A percentile compares a stretch with the other conserved stretches of the same genome.
These are phyloP conservation scores for Pomatostomus ruficeps DNA, from an alignment of 2,113 vertebrate species.

Conservation along the genomic window DNA sequence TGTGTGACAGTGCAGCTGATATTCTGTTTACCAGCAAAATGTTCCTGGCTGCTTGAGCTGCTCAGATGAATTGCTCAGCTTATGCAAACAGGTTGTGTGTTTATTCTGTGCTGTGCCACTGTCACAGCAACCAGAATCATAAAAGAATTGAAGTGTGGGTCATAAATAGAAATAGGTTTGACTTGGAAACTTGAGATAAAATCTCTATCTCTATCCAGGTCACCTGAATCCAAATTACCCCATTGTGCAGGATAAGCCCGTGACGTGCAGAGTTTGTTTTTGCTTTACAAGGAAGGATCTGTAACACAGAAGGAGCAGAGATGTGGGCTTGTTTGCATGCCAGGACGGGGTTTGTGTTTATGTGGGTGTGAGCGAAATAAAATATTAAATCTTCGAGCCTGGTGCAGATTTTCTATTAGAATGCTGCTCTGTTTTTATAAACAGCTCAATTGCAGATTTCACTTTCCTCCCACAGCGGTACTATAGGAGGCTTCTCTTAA, in stretches of 20 bases:
- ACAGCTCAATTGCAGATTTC: not conserved
- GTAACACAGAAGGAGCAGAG: not conserved
- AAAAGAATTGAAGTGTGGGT: conserved; percentile 23
- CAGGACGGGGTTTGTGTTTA: not conserved
- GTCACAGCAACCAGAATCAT: conserved; percentile 12
- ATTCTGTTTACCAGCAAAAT: conserved; percentile 9
- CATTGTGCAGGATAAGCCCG: not conserved
- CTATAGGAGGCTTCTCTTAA: not conserved
- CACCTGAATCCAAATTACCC: not conserved
- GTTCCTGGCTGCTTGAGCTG: not conserved
- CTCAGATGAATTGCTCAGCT: conserved; percentile 42
- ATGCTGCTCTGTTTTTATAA: not conserved
- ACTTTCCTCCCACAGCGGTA: not conserved
- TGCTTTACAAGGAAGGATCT: not conserved
- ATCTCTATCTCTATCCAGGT: not conserved
- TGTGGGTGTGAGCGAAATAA: not conserved
- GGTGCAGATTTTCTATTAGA: not conserved
- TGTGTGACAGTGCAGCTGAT: not conserved
- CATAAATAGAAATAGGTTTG: conserved; percentile 52
- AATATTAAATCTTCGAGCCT: not conserved
- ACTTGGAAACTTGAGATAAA: not conserved
- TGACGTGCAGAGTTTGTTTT: not conserved
- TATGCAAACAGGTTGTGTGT: conserved; percentile 48
- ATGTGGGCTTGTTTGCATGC: not conserved
- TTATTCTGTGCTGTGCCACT: conserved; percentile 41